These are phyloP conservation scores for Actias luna DNA, from an alignment of 2,888 invertebrate species.

Conservation along the genomic window DNA sequence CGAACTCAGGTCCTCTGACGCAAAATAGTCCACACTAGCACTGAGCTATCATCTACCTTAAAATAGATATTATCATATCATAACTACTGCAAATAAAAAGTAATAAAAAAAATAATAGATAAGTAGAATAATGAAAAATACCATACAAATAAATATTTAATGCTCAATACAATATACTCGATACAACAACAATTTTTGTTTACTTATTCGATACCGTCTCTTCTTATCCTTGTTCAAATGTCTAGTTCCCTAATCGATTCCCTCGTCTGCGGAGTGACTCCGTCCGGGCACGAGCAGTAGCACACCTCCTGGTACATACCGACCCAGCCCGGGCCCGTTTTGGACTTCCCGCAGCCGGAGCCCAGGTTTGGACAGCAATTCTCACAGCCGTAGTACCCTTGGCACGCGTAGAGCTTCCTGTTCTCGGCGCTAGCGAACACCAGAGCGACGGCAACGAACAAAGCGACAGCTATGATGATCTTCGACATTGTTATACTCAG, in stretches of 20 bases:
- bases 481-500: not conserved
- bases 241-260: not conserved
- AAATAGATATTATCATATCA: too few species aligned
- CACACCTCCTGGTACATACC: not conserved
- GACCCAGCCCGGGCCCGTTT: not conserved
- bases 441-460: not conserved
- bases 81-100: too few species aligned
- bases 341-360: not conserved
- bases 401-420: not conserved
- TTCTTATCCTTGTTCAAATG: not conserved
- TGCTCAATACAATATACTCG: too few species aligned
- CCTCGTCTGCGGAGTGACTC: not conserved
- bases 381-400: conserved; percentile 3
- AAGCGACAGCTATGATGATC: not conserved
- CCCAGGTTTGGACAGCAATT: conserved; percentile 4
- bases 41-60: too few species aligned
- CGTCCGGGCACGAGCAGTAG: not conserved
- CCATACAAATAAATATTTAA: too few species aligned
- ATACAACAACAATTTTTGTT: too few species aligned
- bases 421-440: not conserved
- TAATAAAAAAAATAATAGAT: too few species aligned
- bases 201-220: not conserved
- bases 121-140: too few species aligned
- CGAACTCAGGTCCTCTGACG: too few species aligned
- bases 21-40: too few species aligned